Evolutionary conservation across 2,113 vertebrate genomes (phyloP).

Genomic region (Zosterops pallidus): DNA sequence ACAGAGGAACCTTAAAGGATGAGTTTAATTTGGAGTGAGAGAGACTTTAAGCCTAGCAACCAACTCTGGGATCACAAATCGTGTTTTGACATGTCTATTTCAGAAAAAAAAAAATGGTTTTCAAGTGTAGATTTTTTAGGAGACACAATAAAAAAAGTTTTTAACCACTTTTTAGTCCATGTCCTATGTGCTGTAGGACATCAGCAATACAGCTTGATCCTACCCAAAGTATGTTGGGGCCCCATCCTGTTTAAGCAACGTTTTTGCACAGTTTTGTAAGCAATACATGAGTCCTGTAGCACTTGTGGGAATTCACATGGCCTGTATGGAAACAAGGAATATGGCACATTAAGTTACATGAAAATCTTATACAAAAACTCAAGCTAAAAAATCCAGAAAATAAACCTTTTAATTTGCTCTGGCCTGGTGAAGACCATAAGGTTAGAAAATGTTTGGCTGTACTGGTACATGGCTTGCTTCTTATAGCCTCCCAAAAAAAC

Average conservation of each 20-base stretch:
- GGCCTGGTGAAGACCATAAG: background rate
- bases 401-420: background rate
- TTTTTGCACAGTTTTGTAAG: background rate
- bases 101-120: background rate
- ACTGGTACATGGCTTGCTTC: background rate
- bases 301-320: background rate
- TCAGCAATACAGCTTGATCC: background rate
- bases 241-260: background rate
- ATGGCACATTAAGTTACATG: background rate
- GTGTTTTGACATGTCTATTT: background rate
- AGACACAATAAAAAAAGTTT: background rate
- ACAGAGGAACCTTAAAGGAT: background rate
- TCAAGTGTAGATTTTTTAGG: background rate
- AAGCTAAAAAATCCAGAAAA: background rate
- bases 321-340: background rate
- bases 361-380: background rate
- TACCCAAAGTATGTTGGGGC: background rate
- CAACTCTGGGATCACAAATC: background rate
- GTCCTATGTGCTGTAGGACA: background rate
- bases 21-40: background rate
- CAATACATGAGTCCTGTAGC: background rate
- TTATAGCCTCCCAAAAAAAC: background rate
- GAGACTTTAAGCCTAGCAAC: background rate
- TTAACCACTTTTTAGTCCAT: background rate
- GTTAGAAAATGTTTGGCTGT: background rate